phyloP scores from a whole-genome alignment of 2,797 vertebrate species.

The Morus bassanus region DNA sequence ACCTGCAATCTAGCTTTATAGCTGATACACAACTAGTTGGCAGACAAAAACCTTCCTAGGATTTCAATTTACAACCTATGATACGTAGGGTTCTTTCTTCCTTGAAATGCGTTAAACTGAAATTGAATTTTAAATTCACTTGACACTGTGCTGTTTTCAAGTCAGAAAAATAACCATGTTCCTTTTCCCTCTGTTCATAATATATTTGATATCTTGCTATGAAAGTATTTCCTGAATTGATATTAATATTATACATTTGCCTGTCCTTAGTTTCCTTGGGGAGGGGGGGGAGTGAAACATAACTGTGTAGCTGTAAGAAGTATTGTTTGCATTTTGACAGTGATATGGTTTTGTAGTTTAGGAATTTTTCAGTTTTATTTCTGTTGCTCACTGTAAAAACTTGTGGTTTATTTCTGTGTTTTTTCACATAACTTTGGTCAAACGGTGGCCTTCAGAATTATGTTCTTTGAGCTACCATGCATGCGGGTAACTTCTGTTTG shows the following conservation, averaged over 20 bases:
- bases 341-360: not conserved
- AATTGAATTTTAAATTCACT: slow-evolving; percentile 69
- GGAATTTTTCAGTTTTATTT: slow-evolving; percentile 21
- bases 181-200: not conserved
- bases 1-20: slow-evolving; percentile 10
- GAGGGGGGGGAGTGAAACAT: not conserved
- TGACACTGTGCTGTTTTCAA: slow-evolving; percentile 53
- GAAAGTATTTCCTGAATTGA: slow-evolving; percentile 15
- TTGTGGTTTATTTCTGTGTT: slow-evolving; percentile 11
- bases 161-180: slow-evolving; percentile 37
- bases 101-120: slow-evolving; percentile 46
- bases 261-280: not conserved
- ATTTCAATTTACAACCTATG: slow-evolving; percentile 44
- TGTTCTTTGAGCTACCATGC: not conserved
- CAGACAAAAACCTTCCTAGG: slow-evolving; percentile 25
- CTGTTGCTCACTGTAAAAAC: not conserved
- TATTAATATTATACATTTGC: slow-evolving; percentile 18
- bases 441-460: not conserved
- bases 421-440: not conserved
- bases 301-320: not conserved
- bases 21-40: not conserved
- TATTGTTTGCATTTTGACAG: not conserved
- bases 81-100: slow-evolving; percentile 29
- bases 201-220: slow-evolving; percentile 25
- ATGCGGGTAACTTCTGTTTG: not conserved